These are phyloP conservation scores for Entomobrya multifasciata DNA, from an alignment of 2,888 invertebrate genomes.

Conservation along the genomic window DNA sequence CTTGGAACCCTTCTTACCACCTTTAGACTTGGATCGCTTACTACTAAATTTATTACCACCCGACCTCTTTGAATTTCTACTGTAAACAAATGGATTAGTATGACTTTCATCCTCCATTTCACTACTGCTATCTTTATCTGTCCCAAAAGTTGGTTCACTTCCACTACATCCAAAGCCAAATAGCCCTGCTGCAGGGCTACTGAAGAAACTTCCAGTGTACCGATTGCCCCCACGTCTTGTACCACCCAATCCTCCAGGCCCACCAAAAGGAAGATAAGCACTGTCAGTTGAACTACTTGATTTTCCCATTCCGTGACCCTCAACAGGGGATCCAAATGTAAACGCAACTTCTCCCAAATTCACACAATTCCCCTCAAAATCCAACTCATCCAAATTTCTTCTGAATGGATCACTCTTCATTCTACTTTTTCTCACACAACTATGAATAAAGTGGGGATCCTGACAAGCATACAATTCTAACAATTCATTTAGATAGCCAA, in stretches of 20 bases:
- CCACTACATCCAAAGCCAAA: constrained; percentile 12
- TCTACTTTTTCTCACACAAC: constrained; percentile 13
- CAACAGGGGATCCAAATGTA: background rate
- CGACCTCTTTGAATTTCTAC: background rate
- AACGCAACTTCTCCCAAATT: constrained; percentile 11
- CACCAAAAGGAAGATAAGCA: background rate
- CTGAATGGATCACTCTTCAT: background rate
- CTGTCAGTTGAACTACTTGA: background rate
- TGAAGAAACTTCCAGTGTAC: background rate
- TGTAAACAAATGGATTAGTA: constrained; percentile 43
- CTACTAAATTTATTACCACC: too few relatives aligned
- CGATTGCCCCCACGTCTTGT: background rate
- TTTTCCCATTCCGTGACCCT: background rate
- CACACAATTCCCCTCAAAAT: constrained; percentile 27
- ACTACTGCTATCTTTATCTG: background rate
- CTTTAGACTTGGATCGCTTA: background rate
- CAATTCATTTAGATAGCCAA: constrained; percentile 52
- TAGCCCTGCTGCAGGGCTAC: too few relatives aligned
- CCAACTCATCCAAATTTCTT: background rate
- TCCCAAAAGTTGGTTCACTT: background rate
- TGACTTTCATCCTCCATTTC: constrained; percentile 35
- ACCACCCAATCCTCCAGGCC: too few relatives aligned
- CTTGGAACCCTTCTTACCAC: background rate
- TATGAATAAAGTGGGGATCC: constrained; percentile 29
- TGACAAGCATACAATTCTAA: constrained; percentile 45